Evolutionary conservation across 2,797 vertebrate genomes (phyloP).

Genomic region (Bothrops alternatus): DNA sequence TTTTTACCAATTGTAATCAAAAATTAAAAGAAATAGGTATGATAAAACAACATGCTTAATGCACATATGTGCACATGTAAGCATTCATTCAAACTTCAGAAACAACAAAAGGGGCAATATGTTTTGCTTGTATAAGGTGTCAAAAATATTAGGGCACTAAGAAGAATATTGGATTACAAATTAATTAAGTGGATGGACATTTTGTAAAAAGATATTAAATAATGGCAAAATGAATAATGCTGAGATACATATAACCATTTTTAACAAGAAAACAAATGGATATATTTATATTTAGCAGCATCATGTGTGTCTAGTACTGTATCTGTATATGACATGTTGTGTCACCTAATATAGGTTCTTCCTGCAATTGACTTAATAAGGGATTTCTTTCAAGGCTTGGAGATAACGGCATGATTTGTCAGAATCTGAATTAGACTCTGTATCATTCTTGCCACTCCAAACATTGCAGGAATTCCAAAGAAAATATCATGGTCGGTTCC

Average conservation of each 20-base stretch:
- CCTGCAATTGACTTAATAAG: slow-evolving; percentile 27
- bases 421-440: slow-evolving; percentile 26
- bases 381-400: slow-evolving; percentile 9
- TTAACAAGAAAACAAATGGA: slow-evolving; percentile 20
- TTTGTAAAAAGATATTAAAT: slow-evolving; percentile 8
- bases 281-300: slow-evolving; percentile 3
- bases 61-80: neutral
- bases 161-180: slow-evolving; percentile 29
- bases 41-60: neutral
- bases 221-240: neutral
- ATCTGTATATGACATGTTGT: slow-evolving; percentile 2
- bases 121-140: slow-evolving; percentile 6
- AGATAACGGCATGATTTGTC: slow-evolving; percentile 28
- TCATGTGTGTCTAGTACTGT: neutral
- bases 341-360: slow-evolving; percentile 24
- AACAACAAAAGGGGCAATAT: neutral
- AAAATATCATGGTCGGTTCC: slow-evolving; percentile 11
- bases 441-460: slow-evolving; percentile 36
- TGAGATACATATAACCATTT: neutral
- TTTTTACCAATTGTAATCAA: neutral
- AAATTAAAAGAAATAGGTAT: neutral
- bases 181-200: slow-evolving; percentile 18
- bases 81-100: neutral
- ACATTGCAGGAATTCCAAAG: neutral
- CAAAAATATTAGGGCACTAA: slow-evolving; percentile 4